Evolutionary conservation across 2,888 invertebrate species (phyloP), one percentile per base, ranked within the genome.

Genomic region (Agapetus fuscipes): DNA sequence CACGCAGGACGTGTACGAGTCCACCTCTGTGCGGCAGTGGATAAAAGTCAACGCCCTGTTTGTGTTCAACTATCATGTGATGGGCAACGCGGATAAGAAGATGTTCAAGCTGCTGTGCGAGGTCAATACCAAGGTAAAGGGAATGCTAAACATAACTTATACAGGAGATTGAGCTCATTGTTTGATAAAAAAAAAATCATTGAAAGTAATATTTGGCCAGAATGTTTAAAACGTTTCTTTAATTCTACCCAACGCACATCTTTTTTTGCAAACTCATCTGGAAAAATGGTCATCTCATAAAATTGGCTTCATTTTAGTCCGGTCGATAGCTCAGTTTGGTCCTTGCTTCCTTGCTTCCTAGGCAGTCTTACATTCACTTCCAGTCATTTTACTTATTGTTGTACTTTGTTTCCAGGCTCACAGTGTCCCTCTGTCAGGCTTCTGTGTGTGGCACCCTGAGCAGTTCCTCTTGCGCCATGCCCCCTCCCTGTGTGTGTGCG

Each of bases 391-490:
- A n/a, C n/a, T n/a, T n/a, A n/a, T n/a, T n/a, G n/a, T n/a, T n/a
- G n/a, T n/a, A n/a, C n/a, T 46, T 38, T 34, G 30, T 38, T 65
- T 65, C 10, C 57, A 85, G 76, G 74, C 84, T 30, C 83, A 84
- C 48, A 83, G 83, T 20, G 78, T 91, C 41, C 80, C 82, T 30
- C 62, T 96, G 20, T 71, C 78, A 41, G 90, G 88, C 1, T 85
- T 85, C 54, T 71, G 84, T 11, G 60, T 88, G 37, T 95, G 91
- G 90, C 79, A 83, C 53, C 88, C 94, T 0, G 84, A 83, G 56
- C 73, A 77, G 50, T 95, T 94, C 61, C 67, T 95, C 3, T 61
- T 71, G 30, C 73, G 74, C 50, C 74, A 78, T 58, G 64, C 76
- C 46, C 66, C 76, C 50, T 61, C 79, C 51, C 56, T 75, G 61